Conservation (phyloP, 2,888 invertebrate species). For the Punctoribates punctum region DNA sequence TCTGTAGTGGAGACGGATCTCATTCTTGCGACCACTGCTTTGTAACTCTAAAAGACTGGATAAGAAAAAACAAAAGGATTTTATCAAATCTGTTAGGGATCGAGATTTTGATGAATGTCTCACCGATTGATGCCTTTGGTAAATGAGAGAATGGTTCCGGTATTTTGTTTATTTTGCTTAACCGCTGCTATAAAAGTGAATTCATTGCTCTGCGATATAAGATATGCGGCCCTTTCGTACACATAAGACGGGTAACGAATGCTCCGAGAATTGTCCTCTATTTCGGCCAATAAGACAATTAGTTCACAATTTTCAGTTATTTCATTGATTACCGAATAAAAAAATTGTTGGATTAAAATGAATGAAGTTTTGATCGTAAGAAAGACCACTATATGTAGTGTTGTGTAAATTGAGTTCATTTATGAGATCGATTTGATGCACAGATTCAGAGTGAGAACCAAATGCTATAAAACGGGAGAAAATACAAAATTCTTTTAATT, state of each 20-base stretch:
- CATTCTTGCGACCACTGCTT: constrained; percentile 81
- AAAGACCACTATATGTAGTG: constrained; percentile 61
- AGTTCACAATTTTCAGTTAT: neutral
- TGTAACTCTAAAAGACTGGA: constrained; percentile 82
- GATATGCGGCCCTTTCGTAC: constrained; percentile 47
- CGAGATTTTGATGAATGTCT: neutral
- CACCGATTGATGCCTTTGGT: constrained; percentile 50
- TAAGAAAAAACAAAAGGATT: constrained; percentile 51
- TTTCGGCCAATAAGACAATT: constrained; percentile 27
- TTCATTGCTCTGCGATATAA: constrained; percentile 56
- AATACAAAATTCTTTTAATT: neutral
- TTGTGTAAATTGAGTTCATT: constrained; percentile 74
- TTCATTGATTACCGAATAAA: constrained; percentile 47
- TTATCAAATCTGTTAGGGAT: too few relatives aligned
- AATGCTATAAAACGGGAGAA: constrained; percentile 11
- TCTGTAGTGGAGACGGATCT: constrained; percentile 73
- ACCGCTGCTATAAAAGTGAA: constrained; percentile 74
- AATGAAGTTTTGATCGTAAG: constrained; percentile 46
- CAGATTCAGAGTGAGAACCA: neutral
- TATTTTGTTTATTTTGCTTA: constrained; percentile 73
- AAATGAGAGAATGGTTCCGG: constrained; percentile 76
- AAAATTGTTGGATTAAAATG: constrained; percentile 48
- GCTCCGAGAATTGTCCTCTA: constrained; percentile 67
- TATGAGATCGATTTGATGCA: constrained; percentile 67
- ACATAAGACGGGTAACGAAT: constrained; percentile 67